Base-by-base conservation (phyloP, 2,888 invertebrate genomes). In the Pristionchus arcanus region DNA sequence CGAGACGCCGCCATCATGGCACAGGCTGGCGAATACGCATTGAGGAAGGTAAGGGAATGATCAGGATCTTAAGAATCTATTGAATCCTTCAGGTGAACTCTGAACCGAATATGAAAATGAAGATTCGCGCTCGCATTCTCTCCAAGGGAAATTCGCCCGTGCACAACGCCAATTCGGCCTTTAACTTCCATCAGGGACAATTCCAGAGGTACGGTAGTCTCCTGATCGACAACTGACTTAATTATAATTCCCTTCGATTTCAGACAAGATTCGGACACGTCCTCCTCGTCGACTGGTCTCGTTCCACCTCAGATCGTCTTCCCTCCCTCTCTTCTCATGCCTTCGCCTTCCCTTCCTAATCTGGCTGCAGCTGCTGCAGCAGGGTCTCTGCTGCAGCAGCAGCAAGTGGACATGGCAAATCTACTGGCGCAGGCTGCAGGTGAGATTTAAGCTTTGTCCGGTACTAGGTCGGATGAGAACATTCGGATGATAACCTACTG, bases 31-130 rank as follows among this genome's bases (percentile, higher is more conserved):
- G 87, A 89, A n/a, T 89, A 55, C 31, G 81, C 86, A n/a, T 59
- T 88, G 83, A 71, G 88, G 25, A 90, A 90, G 90, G 86, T 87
- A 15, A 66, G 81, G 34, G 2, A 42, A 2, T 42, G 4, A 74
- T 37, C 34, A 37, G 4, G 7, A 9, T 49, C 42, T 49, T 13
- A 49, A 49, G 11, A 49, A 49, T 3, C 42, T 49, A 9, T 13
- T 49, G 9, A 42, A 42, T 53, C 21, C 5, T 91, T 87, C 85
- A 91, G 91, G 95, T 95, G 28, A 94, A 94, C 91, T 92, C 92
- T 55, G 95, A 95, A 90, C 95, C 95, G 16, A 95, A 95, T 86
- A 91, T 95, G 90, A 95, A 95, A 84, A 95, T 95, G 95, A 91
- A 93, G 49, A 92, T 95, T 31, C 92, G 95, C 4, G 94, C 94